A percentile compares a stretch with the other conserved stretches of the same genome.
These are phyloP conservation scores for Cirrhinus molitorella DNA, from an alignment of 2,797 vertebrate species.

Conservation along the genomic window DNA sequence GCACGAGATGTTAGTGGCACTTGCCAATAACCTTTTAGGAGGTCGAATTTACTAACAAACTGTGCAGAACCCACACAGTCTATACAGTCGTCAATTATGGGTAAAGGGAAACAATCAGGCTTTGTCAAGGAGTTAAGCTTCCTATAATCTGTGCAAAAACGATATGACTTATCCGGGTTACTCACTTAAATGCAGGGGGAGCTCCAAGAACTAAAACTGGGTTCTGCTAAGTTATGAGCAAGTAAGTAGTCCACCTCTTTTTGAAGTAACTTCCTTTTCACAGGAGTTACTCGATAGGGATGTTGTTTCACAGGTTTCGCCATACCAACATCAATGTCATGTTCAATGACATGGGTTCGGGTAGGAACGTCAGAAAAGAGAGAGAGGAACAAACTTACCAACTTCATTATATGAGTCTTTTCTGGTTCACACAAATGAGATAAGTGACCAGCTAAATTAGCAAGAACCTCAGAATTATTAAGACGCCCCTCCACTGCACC, in stretches of 20 bases:
- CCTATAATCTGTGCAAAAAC: neutral
- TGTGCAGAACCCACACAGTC: neutral
- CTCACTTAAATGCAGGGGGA: neutral
- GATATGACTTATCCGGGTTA: neutral
- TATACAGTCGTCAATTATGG: neutral
- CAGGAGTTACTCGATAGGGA: neutral
- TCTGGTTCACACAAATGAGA: neutral
- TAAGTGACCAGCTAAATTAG: neutral
- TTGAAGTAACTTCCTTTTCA: neutral
- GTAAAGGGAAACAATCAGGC: neutral
- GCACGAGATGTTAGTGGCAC: neutral
- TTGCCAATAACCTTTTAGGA: neutral
- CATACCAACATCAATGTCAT: neutral
- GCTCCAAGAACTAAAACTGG: neutral
- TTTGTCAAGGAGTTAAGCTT: neutral
- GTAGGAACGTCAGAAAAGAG: neutral
- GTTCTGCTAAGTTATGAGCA: neutral
- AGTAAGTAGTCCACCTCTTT: slow-evolving; percentile 12
- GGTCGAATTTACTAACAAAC: neutral
- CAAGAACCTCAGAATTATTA: neutral
- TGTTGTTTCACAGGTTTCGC: slow-evolving; percentile 1
- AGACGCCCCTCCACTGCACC: too few relatives aligned
- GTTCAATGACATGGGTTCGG: neutral
- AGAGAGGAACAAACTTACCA: neutral
- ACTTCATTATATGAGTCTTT: neutral